These are phyloP conservation scores for Lacanobia oleracea DNA, from an alignment of 2,888 invertebrate species.

Conservation along the genomic window DNA sequence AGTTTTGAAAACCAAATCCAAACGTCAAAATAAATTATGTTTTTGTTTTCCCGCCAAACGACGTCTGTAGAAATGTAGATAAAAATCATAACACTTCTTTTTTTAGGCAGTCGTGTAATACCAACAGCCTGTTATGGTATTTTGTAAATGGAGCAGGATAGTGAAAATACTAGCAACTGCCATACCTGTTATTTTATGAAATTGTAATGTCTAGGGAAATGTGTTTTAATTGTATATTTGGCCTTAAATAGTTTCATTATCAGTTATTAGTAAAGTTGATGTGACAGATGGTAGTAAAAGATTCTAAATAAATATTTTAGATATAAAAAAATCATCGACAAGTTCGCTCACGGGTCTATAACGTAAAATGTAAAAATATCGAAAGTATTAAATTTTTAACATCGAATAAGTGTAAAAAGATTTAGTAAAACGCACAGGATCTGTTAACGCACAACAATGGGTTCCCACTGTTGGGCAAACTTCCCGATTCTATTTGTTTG, in stretches of 20 bases:
- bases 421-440: slow-evolving; percentile 55
- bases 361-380: slow-evolving; percentile 58
- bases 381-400: slow-evolving; percentile 64
- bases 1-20: background rate
- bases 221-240: slow-evolving; percentile 16
- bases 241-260: slow-evolving; percentile 24
- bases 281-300: slow-evolving; percentile 46
- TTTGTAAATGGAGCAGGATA: slow-evolving; percentile 6
- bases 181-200: slow-evolving; percentile 21
- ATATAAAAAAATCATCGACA: slow-evolving; percentile 65
- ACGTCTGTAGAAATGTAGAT: slow-evolving; percentile 4
- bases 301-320: slow-evolving; percentile 49
- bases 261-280: slow-evolving; percentile 35
- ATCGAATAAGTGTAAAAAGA: slow-evolving; percentile 70
- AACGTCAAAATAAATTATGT: slow-evolving; percentile 4
- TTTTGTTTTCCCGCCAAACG: slow-evolving; percentile 21
- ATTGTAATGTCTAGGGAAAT: slow-evolving; percentile 15
- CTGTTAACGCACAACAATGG: slow-evolving; percentile 62
- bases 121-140: slow-evolving; percentile 13
- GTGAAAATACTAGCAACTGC: slow-evolving; percentile 18
- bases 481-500: slow-evolving; percentile 59
- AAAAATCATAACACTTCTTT: too few species aligned
- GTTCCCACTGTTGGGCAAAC: slow-evolving; percentile 53
- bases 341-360: slow-evolving; percentile 82
- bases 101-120: too few species aligned